These are phyloP conservation scores for Megaceryle torquata DNA, from an alignment of 2,113 vertebrate species.

Conservation along the genomic window DNA sequence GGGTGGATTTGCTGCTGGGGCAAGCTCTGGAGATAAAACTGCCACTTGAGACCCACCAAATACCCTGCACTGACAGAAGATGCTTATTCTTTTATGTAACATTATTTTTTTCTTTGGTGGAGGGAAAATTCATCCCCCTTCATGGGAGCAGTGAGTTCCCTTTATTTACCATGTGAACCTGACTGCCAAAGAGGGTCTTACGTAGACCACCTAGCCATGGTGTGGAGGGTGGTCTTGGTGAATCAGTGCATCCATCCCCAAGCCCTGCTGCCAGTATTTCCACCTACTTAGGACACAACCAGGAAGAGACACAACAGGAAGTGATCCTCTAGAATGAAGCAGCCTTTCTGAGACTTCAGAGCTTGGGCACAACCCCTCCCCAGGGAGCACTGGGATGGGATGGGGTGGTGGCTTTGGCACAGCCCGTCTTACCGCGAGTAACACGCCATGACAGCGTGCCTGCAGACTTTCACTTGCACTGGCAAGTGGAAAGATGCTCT, in stretches of 20 bases:
- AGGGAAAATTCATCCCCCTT: not conserved
- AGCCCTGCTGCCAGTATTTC: not conserved
- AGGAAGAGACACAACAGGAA: constrained; percentile 8
- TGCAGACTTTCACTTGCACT: not conserved
- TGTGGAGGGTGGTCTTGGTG: not conserved
- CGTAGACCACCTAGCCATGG: not conserved
- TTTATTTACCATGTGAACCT: not conserved
- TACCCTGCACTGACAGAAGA: not conserved
- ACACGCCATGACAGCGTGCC: rapidly evolving
- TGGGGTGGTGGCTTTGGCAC: not conserved
- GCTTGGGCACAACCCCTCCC: not conserved
- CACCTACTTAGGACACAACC: not conserved
- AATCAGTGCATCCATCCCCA: not conserved
- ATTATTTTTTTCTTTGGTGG: not conserved
- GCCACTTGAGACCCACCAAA: not conserved
- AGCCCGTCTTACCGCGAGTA: not conserved
- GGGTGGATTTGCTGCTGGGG: not conserved
- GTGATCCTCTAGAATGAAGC: not conserved
- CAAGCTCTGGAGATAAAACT: not conserved
- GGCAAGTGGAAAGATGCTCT: not conserved
- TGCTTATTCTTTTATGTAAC: not conserved
- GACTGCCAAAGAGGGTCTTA: not conserved
- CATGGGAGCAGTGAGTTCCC: not conserved
- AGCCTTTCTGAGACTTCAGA: not conserved
- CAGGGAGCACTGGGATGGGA: not conserved